A percentile compares a stretch with the other conserved stretches of the same genome.
These are phyloP conservation scores for Chroicocephalus ridibundus DNA, from an alignment of 2,113 vertebrate species.

Conservation along the genomic window DNA sequence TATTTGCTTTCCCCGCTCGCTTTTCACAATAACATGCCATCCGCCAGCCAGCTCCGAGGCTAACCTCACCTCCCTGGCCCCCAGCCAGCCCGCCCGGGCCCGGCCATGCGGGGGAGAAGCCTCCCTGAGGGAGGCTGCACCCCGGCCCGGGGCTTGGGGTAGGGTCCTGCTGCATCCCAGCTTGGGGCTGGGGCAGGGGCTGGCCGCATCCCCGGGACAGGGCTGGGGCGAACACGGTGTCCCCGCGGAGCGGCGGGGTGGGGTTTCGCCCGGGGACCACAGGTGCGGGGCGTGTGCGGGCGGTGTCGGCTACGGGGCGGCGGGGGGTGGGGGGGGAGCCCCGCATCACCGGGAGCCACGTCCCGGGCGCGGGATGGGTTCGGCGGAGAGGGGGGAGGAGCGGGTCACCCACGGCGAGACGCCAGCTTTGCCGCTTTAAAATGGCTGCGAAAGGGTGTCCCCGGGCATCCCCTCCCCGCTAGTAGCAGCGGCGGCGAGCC, in stretches of 20 bases:
- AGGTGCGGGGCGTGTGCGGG: neutral
- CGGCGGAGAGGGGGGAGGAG: too few relatives aligned
- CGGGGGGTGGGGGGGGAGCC: neutral
- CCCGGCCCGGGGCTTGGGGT: neutral
- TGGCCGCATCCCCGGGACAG: neutral
- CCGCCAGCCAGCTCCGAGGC: neutral
- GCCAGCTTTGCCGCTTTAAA: neutral
- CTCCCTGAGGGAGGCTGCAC: neutral
- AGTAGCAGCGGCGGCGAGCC: neutral
- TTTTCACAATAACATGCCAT: neutral
- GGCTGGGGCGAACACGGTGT: neutral
- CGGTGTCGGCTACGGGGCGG: neutral
- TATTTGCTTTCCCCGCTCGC: neutral
- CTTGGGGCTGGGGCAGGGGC: neutral
- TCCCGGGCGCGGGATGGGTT: neutral
- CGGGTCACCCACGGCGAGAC: neutral
- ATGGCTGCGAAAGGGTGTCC: conserved; percentile 47
- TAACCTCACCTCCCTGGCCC: neutral
- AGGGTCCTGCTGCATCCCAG: neutral
- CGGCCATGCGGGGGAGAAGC: neutral
- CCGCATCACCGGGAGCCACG: neutral
- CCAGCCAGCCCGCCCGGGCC: neutral
- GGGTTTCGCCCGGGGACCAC: neutral
- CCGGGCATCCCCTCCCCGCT: neutral
- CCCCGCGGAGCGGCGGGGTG: neutral